Conservation (phyloP, 2,797 vertebrate genomes). For the Anableps anableps region DNA sequence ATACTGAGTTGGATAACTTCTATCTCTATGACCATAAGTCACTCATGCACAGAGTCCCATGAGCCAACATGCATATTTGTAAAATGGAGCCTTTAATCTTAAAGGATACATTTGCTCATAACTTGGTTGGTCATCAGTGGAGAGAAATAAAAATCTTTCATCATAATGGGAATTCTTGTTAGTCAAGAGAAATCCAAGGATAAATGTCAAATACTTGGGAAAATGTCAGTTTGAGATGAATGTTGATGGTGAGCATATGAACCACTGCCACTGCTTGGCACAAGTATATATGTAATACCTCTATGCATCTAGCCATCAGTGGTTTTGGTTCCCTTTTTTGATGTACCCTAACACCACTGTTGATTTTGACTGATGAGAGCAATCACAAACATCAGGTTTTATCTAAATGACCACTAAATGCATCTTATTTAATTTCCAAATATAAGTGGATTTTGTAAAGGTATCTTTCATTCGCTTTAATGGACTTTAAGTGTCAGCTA, state of each 20-base stretch:
- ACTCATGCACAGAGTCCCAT: neutral
- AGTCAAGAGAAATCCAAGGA: slow-evolving; percentile 8
- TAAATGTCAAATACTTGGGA: slow-evolving; percentile 32
- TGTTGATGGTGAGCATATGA: slow-evolving; percentile 18
- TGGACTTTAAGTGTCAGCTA: neutral
- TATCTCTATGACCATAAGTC: slow-evolving; percentile 27
- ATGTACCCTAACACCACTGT: neutral
- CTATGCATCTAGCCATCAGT: slow-evolving; percentile 18
- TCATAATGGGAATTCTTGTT: slow-evolving; percentile 34
- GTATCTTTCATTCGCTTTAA: neutral
- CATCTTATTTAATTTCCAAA: neutral
- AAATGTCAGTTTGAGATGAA: slow-evolving; percentile 43
- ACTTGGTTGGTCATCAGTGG: slow-evolving; percentile 12
- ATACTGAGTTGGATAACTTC: neutral
- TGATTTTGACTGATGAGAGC: neutral
- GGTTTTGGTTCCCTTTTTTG: slow-evolving; percentile 5
- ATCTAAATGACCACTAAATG: slow-evolving; percentile 12
- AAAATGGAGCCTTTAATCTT: slow-evolving; percentile 30
- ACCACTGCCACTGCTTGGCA: slow-evolving; percentile 1
- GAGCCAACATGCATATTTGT: slow-evolving; percentile 13
- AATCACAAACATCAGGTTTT: neutral
- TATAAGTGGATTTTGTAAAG: neutral
- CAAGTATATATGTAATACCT: slow-evolving; percentile 25
- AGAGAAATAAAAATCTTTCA: slow-evolving; percentile 34
- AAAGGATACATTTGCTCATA: slow-evolving; percentile 26